Percentiles rank a stretch among this genome's conserved stretches.
These are phyloP conservation scores for Heteronetta atricapilla DNA, from an alignment of 2,113 vertebrate genomes.

Conservation along the genomic window DNA sequence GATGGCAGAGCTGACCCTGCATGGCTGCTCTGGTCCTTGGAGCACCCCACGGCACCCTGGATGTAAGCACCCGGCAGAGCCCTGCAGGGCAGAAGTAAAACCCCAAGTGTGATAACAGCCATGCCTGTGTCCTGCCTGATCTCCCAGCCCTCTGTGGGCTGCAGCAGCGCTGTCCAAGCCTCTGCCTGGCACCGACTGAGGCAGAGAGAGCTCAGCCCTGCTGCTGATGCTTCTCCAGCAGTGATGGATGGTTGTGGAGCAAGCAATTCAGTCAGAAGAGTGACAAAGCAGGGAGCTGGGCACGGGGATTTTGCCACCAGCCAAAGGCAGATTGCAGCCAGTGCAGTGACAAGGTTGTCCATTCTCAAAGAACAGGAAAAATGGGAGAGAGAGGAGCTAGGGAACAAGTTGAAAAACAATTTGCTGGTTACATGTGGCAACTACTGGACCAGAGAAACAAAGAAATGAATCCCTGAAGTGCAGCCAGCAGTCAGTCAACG, in stretches of 20 bases:
- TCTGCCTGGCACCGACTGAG: background rate
- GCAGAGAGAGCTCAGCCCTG: background rate
- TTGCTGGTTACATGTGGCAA: background rate
- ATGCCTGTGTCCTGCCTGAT: background rate
- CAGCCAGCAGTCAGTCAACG: background rate
- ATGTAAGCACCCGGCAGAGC: background rate
- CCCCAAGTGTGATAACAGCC: background rate
- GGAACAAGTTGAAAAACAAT: background rate
- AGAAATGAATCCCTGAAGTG: background rate
- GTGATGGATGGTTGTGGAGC: fast-evolving
- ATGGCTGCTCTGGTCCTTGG: background rate
- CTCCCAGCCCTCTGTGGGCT: background rate
- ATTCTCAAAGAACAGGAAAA: background rate
- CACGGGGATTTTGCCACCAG: background rate
- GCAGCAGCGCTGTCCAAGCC: background rate
- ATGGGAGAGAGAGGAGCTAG: background rate
- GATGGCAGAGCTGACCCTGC: background rate
- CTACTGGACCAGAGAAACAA: constrained; percentile 39
- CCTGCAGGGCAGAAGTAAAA: background rate
- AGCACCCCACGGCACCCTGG: background rate
- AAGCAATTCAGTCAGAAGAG: background rate
- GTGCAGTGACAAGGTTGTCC: background rate
- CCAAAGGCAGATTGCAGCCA: background rate
- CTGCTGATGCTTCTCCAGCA: background rate
- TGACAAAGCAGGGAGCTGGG: background rate